These are phyloP conservation scores for Dioctria rufipes DNA, from an alignment of 2,888 invertebrate genomes.

Conservation along the genomic window DNA sequence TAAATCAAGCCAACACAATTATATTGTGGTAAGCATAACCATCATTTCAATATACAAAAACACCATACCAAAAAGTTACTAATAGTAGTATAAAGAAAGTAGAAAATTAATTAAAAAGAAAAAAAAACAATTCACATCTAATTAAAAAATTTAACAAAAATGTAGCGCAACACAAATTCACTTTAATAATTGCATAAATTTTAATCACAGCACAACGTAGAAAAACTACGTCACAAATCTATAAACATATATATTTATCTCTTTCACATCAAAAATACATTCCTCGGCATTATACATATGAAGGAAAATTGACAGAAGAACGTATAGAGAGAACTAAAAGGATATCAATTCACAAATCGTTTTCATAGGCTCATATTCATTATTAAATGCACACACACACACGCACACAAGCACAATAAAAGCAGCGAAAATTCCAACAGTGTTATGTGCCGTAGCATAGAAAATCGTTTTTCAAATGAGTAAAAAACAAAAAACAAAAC, in stretches of 20 bases:
- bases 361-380: not conserved
- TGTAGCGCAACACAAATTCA: slow-evolving; percentile 36
- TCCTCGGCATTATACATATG: not conserved
- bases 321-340: not conserved
- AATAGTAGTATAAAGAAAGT: not conserved
- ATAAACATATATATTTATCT: not conserved
- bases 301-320: too few species aligned
- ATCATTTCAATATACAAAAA: not conserved
- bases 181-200: slow-evolving; percentile 46
- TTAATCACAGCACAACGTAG: slow-evolving; percentile 33
- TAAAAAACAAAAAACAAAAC: not conserved
- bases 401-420: slow-evolving; percentile 11
- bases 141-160: slow-evolving; percentile 35
- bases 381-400: not conserved
- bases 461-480: slow-evolving; percentile 37
- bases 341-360: not conserved
- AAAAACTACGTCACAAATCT: not conserved
- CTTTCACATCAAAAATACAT: slow-evolving; percentile 15
- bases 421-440: slow-evolving; percentile 48
- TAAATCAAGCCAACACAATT: too few species aligned
- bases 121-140: slow-evolving; percentile 37
- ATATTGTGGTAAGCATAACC: too few species aligned
- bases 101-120: too few species aligned
- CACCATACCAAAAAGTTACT: not conserved
- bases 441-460: slow-evolving; percentile 21